Evolutionary conservation across 2,797 vertebrate genomes (phyloP), one percentile per base, ranked within the genome.

Genomic region (Rhadinocentrus ornatus): DNA sequence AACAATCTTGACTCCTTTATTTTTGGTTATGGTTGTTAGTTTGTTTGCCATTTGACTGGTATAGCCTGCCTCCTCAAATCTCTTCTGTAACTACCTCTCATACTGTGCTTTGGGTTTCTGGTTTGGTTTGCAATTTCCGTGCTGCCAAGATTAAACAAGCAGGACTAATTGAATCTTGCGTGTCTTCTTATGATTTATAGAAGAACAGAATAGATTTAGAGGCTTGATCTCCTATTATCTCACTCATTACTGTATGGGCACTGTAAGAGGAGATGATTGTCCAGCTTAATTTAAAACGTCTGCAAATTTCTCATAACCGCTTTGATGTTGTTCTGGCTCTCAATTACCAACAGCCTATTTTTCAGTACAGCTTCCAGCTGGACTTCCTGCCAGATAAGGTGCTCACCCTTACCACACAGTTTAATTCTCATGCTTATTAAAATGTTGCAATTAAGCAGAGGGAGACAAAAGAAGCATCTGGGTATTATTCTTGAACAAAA

Each of bases 141-240:
- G 78, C 78, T 61, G 81, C 85, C 64, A 62, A 85, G 82, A 78
- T 88, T 82, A 87, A 83, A 85, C 75, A 69, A 86, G 86, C 86
- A 75, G 87, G 78, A 79, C 88, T 88, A 89, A 91, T 93, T 84
- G 79, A 90, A 92, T 92, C 85, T 79, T 48, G 77, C 79, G 55
- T 89, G 85, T 87, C 81, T 65, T 80, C 75, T 82, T 88, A 82
- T 89, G 88, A 86, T 90, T 86, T 89, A 90, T 88, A 74, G 70
- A 71, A 76, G 75, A 87, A 71, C 48, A 70, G 82, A 81, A 85
- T 67, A 60, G 84, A 89, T 87, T 87, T 68, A 52, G 32, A 67
- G 80, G 83, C 81, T 75, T 79, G 83, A 90, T 87, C 85, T 82
- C 54, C 74, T 69, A 34, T 88, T 89, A 90, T 88, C 88, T 85